Evolutionary conservation across 2,888 invertebrate species (phyloP), one percentile per base, ranked within the genome.

Genomic region (Myathropa florea): DNA sequence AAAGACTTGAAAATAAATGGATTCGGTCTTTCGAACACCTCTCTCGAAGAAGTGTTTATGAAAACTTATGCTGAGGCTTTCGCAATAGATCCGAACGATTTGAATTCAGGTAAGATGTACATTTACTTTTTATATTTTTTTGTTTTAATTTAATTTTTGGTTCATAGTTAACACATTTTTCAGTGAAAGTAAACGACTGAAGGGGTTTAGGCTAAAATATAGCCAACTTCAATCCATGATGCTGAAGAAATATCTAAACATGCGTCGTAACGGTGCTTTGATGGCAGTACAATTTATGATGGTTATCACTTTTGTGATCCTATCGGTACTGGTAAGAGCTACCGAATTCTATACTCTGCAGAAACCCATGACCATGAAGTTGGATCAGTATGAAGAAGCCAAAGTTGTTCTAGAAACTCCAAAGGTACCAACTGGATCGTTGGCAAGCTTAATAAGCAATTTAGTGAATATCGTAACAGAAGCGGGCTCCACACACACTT

Each of bases 41-140:
- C 73, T 4, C 30, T 84, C n/a, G 78, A 81, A 18, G 88, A 88
- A n/a, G 63, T 88, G 0, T 78, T 88, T 57, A 55, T 84, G 1
- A 23, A 64, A 1, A 67, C 73, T 26, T 73, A 75, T 21, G 71
- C 75, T 10, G 77, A 81, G 18, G 23, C 57, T 21, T 26, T 81
- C 4, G 39, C 30, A 24, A 64, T 36, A 2, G 4, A 18, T 12
- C 14, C 24, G 7, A 57, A 23, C 18, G 46, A 46, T 46, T 46
- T 46, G 6, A n/a, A 46, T 46, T 3, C 18, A 46, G 46, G 46
- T 18, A 18, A n/a, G 46, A 1, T 4, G 7, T 46, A 1, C 46
- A 46, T 2, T 33, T 10, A 9, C 9, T 4, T 2, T 33, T 6
- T 9, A 6, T n/a, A 7, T 12, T 7, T 12, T 2, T 12, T 4